Conservation (phyloP, 2,797 vertebrate genomes). For the Fundulus diaphanus region DNA sequence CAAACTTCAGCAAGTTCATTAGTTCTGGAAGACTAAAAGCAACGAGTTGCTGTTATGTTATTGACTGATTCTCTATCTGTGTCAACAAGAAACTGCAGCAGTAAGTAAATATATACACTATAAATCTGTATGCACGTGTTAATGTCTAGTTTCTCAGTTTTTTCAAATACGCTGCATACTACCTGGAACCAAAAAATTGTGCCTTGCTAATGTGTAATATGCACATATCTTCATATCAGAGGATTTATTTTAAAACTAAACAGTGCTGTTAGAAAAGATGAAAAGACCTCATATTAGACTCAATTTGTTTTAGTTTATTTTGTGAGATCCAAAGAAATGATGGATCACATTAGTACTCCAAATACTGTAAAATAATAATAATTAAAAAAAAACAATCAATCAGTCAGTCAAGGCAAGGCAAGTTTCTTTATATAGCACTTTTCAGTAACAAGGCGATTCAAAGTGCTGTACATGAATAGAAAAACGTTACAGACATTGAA, state of each 20-base stretch:
- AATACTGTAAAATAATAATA: background rate
- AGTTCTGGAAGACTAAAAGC: background rate
- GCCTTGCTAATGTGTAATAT: background rate
- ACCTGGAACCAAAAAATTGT: background rate
- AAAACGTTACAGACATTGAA: too few relatives aligned
- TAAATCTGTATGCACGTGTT: background rate
- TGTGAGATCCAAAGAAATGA: background rate
- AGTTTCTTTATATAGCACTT: too few relatives aligned
- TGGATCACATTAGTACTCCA: background rate
- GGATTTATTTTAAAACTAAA: background rate
- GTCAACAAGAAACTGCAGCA: background rate
- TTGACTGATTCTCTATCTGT: background rate
- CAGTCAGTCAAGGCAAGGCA: too few relatives aligned
- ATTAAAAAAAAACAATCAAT: too few relatives aligned
- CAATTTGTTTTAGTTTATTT: background rate
- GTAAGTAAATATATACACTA: background rate
- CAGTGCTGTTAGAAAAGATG: background rate
- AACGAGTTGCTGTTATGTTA: background rate
- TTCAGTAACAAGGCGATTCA: too few relatives aligned
- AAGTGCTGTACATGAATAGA: too few relatives aligned
- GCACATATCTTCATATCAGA: background rate
- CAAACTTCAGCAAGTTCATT: background rate
- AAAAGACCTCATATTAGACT: background rate
- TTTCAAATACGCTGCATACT: background rate
- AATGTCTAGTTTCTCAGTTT: background rate